Base-by-base conservation (phyloP, 2,888 invertebrate genomes). In the Drosophila formosana region DNA sequence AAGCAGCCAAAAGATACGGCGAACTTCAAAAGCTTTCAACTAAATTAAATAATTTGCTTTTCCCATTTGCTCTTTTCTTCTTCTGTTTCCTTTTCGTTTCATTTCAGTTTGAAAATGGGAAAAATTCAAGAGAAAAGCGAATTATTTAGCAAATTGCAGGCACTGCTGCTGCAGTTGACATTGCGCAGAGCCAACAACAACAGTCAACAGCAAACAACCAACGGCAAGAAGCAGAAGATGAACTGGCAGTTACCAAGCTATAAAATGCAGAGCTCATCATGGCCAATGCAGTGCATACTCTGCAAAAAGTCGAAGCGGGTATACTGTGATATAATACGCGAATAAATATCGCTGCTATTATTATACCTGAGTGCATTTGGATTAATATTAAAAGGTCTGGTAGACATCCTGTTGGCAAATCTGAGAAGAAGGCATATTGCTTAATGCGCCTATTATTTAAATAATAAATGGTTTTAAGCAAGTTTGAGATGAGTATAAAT, bases 21-120 rank as follows among this genome's bases (percentile, higher is more conserved):
- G 55, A 75, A 80, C 64, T 64, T 71, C 43, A 55, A 78, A 82
- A 89, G 89, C 86, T 89, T 86, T 86, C 74, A 89, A 60, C 70
- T 62, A 89, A 88, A 86, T 86, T 80, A 88, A 88, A 82, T 68
- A 68, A 78, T 76, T 65, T 47, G 39, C 28, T 47, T 66, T 43
- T 41, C 18, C 39, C 39, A 41, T 41, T 41, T 41, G 39, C 28
- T 58, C 41, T 30, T 50, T 34, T 55, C 39, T 66, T 66, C 55
- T 4, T 13, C 26, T n/a, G 7, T 8, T 23, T 51, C 26, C 25
- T 41, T 46, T 45, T 45, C 25, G 3, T 56, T 45, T 34, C 25
- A 34, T 45, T 56, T 56, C 45, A 45, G 55, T 45, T 32, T 43
- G 32, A 46, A 37, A 57, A 34, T 46, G 46, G 7, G 45, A 34